Evolutionary conservation across 2,797 vertebrate genomes (phyloP).

Genomic region (Chelidonichthys spinosus): DNA sequence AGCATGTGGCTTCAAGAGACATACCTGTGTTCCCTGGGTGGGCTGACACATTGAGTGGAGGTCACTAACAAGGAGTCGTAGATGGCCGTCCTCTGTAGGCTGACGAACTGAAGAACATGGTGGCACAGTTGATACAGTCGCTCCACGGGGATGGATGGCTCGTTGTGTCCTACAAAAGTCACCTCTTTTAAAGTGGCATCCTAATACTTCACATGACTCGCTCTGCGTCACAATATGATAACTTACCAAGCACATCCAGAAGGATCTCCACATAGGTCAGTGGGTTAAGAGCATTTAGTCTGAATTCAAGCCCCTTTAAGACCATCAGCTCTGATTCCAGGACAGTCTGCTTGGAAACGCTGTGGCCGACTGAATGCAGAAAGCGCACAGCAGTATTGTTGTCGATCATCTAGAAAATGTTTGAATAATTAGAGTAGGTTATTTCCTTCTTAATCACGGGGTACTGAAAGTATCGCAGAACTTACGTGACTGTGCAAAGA

Average conservation of each 20-base stretch:
- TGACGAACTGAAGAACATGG: conserved; percentile 88
- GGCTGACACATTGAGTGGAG: conserved; percentile 80
- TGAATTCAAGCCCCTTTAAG: conserved; percentile 89
- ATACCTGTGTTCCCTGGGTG: conserved; percentile 89
- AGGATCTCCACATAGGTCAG: conserved; percentile 90
- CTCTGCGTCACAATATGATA: background rate
- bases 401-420: conserved; percentile 84
- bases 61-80: conserved; percentile 86
- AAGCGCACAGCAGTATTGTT: conserved; percentile 85
- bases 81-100: conserved; percentile 85
- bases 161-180: conserved; percentile 87
- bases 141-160: conserved; percentile 82
- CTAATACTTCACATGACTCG: background rate
- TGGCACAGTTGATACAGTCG: conserved; percentile 82
- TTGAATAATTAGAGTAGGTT: background rate
- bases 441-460: background rate
- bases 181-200: background rate
- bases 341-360: conserved; percentile 86
- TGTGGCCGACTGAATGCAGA: conserved; percentile 84
- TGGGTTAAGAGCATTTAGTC: conserved; percentile 86
- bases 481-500: conserved; percentile 88
- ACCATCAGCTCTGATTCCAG: conserved; percentile 90
- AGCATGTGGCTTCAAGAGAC: background rate
- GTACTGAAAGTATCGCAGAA: background rate
- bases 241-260: conserved; percentile 93